Conservation (phyloP, 2,113 vertebrate species). For the Malurus alboscapulatus region DNA sequence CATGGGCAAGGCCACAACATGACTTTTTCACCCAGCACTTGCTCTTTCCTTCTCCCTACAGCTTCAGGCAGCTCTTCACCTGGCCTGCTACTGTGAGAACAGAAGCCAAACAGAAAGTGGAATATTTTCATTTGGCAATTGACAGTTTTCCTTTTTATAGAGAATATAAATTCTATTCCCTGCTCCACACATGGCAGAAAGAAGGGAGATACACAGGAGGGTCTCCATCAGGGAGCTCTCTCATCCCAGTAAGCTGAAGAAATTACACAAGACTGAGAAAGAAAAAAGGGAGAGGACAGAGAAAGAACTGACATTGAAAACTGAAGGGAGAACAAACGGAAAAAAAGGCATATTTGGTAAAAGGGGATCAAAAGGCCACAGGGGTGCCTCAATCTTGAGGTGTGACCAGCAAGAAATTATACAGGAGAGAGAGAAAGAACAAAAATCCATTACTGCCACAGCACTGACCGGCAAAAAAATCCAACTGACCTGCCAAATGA, state of each 20-base stretch:
- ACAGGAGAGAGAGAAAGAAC: neutral
- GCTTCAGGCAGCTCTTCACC: neutral
- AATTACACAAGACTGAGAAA: neutral
- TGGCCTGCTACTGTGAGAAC: neutral
- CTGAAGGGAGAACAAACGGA: neutral
- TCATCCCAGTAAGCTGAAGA: neutral
- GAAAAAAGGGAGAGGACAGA: neutral
- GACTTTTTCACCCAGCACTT: neutral
- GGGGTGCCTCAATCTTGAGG: neutral
- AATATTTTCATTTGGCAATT: neutral
- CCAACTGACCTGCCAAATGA: neutral
- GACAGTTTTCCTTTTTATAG: neutral
- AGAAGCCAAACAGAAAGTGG: neutral
- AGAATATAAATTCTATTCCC: neutral
- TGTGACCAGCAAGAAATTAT: neutral
- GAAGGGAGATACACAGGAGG: neutral
- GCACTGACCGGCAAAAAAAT: neutral
- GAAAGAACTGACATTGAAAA: neutral
- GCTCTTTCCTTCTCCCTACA: neutral
- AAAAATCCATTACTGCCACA: neutral
- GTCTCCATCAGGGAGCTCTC: neutral
- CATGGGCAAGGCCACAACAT: accelerated
- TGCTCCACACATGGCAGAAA: neutral
- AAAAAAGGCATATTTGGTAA: neutral
- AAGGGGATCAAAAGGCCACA: neutral